A percentile compares a stretch with the other conserved stretches of the same genome.
These are phyloP conservation scores for Eolophus roseicapilla DNA, from an alignment of 2,113 vertebrate species.

Conservation along the genomic window DNA sequence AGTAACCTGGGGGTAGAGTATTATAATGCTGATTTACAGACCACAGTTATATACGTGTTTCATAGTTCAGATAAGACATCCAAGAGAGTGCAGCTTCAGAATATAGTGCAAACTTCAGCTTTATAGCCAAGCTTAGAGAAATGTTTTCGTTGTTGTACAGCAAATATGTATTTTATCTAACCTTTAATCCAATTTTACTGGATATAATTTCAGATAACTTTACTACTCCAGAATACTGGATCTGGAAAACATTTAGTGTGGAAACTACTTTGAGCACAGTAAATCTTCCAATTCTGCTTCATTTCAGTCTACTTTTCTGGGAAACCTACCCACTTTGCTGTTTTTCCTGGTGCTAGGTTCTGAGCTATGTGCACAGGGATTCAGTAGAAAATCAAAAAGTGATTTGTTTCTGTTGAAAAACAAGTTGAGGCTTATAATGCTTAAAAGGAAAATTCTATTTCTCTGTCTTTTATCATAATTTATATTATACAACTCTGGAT, in stretches of 20 bases:
- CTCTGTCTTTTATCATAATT: background rate
- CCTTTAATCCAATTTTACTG: conserved; percentile 19
- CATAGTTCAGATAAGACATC: background rate
- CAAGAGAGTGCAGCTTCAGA: background rate
- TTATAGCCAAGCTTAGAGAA: background rate
- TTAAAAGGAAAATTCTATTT: conserved; percentile 8
- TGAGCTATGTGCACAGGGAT: background rate
- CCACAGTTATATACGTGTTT: background rate
- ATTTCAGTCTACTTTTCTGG: background rate
- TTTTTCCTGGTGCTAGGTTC: background rate
- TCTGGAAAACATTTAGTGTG: background rate
- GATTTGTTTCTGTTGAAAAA: background rate
- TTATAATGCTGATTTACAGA: background rate
- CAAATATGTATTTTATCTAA: conserved; percentile 47
- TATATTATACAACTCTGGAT: background rate
- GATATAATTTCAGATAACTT: background rate
- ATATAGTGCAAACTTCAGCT: background rate
- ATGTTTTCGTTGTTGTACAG: background rate
- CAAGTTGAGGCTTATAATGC: background rate
- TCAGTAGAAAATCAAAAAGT: background rate
- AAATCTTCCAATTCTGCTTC: background rate
- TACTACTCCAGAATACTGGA: background rate
- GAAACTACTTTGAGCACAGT: background rate
- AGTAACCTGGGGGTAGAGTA: background rate
- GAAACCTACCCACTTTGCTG: background rate